Base-by-base conservation (phyloP, 2,888 invertebrate genomes). In the Serrognathus titanus region DNA sequence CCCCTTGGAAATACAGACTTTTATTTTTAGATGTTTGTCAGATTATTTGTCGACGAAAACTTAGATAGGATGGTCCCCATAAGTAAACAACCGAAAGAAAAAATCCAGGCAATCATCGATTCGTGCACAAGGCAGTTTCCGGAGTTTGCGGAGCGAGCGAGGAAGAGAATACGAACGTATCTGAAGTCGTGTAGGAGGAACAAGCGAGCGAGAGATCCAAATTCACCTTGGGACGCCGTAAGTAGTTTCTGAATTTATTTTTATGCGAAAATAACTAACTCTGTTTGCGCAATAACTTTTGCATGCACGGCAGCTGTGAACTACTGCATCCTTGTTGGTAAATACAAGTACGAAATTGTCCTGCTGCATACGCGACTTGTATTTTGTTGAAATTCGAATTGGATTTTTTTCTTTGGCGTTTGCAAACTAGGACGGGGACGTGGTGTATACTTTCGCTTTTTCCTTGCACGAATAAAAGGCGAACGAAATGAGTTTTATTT, bases 111-210 rank as follows among this genome's bases (percentile, higher is more conserved):
- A 13, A 97, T 97, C 75, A 94, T 97, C 63, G 97, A 97, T 77
- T 96, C 96, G 13, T 97, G 97, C 80, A 93, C 95, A 61, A 83
- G 97, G 68, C 97, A 97, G 81, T 97, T 97, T 75, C 96, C 97
- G 58, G 97, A 97, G 79, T 96, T 96, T 73, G 94, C 94, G 57
- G 95, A 96, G 75, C 85, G 97, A 57, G 94, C 97, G 58, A 85
- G 97, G 66, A 97, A 97, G 80, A 83, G 97, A 63, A 95, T 97
- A 74, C 83, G 97, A 65, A 97, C 97, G 53, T 97, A 97, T 78
- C 82, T 97, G 73, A 97, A 97, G 81, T 95, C 95, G 51, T 97
- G 97, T 79, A 83, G 97, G 64, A 83, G 97, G 68, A 96, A 96
- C 77, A 94, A 96, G 82, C 87, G 95, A 66, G 91, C 94, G 10